Base-by-base conservation (phyloP, 2,797 vertebrate genomes). In the Apogon hyalosoma region DNA sequence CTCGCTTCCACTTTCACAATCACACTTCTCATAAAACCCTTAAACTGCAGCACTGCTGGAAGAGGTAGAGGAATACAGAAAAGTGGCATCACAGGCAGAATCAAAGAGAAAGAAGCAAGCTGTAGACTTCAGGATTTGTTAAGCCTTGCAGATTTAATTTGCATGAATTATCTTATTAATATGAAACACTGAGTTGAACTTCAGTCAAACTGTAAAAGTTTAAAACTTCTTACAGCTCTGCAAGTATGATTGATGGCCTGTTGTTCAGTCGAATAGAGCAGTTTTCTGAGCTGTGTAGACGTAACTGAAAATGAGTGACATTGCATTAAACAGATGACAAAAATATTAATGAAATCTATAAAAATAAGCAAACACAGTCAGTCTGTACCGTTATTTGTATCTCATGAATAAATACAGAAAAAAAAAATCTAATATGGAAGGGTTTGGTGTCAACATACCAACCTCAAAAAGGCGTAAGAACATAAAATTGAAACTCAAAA, bases 1-100 rank as follows among this genome's bases (percentile, higher is more conserved):
- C 68, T 67, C 51, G 12, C 75, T 77, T 83, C 45, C 60, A 76
- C 71, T 87, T 85, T 87, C 75, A 73, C 81, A 80, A 85, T 83
- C 69, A 46, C 77, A 72, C 70, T 84, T 77, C 69, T 73, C 59
- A 13, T 81, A 77, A 88, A 85, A 71, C 7, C 62, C 5, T 18
- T 60, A 45, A 74, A 82, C 63, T 74, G 68, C 64, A 24, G 70
- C 66, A 46, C 42, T 12, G 60, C 53, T 46, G 49, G 49, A 33
- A 47, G 45, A 70, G 53, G 41, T 15, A 42, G 52, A 19, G 21
- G 66, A 71, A 40, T 36, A 18, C 21, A 45, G 63, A 69, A 63
- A 58, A 63, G 63, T 21, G 1, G 55, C 53, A 72, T 76, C 54
- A 61, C 73, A 68, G 33, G 28, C 31, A 57, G 38, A 53, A 56